phyloP scores from a whole-genome alignment of 2,888 invertebrate genomes.

The Epinotia bilunana region DNA sequence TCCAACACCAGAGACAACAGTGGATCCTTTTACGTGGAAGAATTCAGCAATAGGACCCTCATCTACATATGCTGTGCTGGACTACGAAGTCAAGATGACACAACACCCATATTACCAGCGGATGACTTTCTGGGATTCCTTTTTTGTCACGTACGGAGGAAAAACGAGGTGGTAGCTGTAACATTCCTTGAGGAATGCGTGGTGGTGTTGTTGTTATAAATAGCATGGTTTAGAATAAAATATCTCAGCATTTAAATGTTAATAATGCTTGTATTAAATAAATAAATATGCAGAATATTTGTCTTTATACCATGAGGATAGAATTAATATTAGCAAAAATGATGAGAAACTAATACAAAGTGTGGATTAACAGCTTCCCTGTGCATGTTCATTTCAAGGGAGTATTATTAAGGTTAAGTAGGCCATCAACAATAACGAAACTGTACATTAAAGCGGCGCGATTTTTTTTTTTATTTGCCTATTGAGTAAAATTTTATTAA shows the following conservation, averaged over 20 bases:
- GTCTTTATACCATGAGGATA: too few species aligned
- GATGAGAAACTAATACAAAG: too few species aligned
- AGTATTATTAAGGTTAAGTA: too few species aligned
- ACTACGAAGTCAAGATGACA: conserved; percentile 1
- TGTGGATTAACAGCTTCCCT: too few species aligned
- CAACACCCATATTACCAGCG: conserved; percentile 17
- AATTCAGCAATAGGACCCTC: background rate
- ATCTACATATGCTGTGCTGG: conserved; percentile 4
- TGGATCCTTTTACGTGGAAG: conserved; percentile 16
- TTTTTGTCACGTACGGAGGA: conserved; percentile 9
- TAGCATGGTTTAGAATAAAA: background rate
- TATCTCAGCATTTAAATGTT: background rate
- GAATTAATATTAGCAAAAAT: too few species aligned
- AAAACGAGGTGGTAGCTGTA: conserved; percentile 20
- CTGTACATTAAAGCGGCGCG: too few species aligned
- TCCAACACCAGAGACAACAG: conserved; percentile 12
- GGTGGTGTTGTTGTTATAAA: background rate
- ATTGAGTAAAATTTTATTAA: too few species aligned
- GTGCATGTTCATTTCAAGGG: too few species aligned
- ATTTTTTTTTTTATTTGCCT: too few species aligned
- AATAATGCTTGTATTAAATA: background rate
- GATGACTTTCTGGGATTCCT: conserved; percentile 35
- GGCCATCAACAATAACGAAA: too few species aligned
- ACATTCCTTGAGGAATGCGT: background rate
- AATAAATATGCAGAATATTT: too few species aligned